Conservation (phyloP, 2,888 invertebrate genomes). For the Digitonthophagus gazella region DNA sequence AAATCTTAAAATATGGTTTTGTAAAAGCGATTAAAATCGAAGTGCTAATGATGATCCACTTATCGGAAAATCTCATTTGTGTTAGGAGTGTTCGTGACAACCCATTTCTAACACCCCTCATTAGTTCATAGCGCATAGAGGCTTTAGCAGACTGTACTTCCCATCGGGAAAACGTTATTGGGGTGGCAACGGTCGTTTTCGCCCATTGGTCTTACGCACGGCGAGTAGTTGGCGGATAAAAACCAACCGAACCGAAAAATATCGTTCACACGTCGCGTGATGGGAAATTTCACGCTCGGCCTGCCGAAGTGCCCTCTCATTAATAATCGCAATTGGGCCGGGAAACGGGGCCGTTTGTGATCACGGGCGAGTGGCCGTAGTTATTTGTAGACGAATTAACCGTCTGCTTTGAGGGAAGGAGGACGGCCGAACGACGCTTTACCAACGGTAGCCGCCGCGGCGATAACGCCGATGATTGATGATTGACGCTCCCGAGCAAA, state of each 20-base stretch:
- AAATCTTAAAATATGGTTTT: no score
- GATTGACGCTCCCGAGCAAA: slow-evolving; percentile 4
- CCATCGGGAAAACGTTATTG: no score
- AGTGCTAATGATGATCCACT: no score
- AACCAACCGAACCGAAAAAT: neutral
- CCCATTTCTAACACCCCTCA: no score
- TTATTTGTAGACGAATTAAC: slow-evolving; percentile 15
- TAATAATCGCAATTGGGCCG: neutral
- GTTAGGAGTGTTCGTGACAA: no score
- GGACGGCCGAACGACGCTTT: neutral
- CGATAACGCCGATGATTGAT: slow-evolving; percentile 4
- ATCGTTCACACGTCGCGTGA: neutral
- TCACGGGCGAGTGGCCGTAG: slow-evolving; percentile 7
- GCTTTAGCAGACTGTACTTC: no score
- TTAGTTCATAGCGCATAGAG: no score
- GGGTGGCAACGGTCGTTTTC: neutral
- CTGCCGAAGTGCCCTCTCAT: neutral
- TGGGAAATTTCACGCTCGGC: slow-evolving; percentile 10
- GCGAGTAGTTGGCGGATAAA: neutral
- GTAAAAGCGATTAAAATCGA: no score
- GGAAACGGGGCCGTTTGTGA: slow-evolving; percentile 13
- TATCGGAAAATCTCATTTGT: no score
- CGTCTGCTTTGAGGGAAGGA: slow-evolving; percentile 4
- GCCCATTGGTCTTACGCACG: neutral
- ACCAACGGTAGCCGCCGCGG: neutral